Base-by-base conservation (phyloP, 37 sponge, comb jelly and placozoan species). In the Bolinopsis microptera region DNA sequence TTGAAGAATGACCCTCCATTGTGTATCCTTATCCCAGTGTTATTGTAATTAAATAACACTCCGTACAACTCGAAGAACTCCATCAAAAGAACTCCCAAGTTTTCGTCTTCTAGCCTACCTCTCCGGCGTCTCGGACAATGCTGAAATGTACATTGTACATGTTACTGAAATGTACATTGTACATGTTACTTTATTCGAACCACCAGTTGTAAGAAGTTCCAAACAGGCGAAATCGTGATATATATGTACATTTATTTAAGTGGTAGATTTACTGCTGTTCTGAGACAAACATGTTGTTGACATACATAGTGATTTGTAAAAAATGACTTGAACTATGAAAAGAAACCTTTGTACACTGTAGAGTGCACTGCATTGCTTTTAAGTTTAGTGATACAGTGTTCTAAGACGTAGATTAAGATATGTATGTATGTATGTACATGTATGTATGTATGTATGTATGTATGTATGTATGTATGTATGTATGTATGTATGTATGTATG, bases 51-150 rank as follows among this genome's bases (percentile, higher is more conserved):
- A 90, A 98, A 97, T 30, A 93, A 68, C 3, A 96, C 92, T 0
- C 99, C 99, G 83, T 97, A 98, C 24, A 98, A 92, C 94, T 98
- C 99, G 69, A 98, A 98, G 92, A 98, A 98, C 76, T 98, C 99
- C 27, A 98, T 97, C 69, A 98, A 80, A 26, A 98, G 93, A 25
- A 97, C 99, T 0, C 96, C 99, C 32, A 97, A 94, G 39, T 98
- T 98, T 13, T 97, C 94, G 35, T 95, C 93, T 33, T 94, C 38
- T 30, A 80, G 37, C 82, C 82, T 80, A 37, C 82, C 82, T 3
- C 82, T 2, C 82, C 82, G 35, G 9, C 22, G 82, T 33, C 82
- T 2, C 38, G 82, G 82, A 34, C 69, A 69, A 38, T 25, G 25
- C 92, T 92, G 92, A 70, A 70, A 70, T 70, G 21, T n/a, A n/a